Base-by-base conservation (phyloP, 1,140 invertebrate genomes). In the Acyrthosiphon pisum region DNA sequence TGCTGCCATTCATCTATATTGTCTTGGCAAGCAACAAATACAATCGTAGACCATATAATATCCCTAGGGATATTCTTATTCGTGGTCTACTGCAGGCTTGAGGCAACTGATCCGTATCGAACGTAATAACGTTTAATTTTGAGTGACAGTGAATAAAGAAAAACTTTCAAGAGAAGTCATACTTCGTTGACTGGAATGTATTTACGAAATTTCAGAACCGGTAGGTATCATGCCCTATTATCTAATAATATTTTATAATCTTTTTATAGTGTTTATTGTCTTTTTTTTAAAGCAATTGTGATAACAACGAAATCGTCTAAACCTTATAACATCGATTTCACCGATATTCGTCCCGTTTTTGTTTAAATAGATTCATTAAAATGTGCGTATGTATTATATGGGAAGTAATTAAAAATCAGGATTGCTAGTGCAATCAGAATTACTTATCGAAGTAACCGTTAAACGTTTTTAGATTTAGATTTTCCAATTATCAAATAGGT, bases 31-130 rank as follows among this genome's bases (percentile, higher is more conserved):
- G 60, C 30, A 76, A 76, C 60, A 76, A 76, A 76, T 76, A 14
- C n/a, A 76, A n/a, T 76, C 60, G 60, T 76, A 76, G 60, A 76
- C 60, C 60, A 76, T 60, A 60, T 76, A 76, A 76, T 76, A 76
- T 76, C 60, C 60, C 60, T 76, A 18, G 60, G 60, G 60, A 76
- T n/a, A 76, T n/a, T 30, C 60, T 76, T 76, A 76, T 76, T 76
- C 60, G 60, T 76, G 60, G n/a, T 76, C 60, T 76, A n/a, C 60
- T n/a, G 30, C 30, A n/a, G 60, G 14, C 30, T 76, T n/a, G 30
- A n/a, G 41, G 41, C 30, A n/a, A 76, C 60, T 68, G 60, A 68
- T 76, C 60, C 60, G 60, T 76, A 76, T 76, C 30, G n/a, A 76
- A 76, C 60, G 60, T 76, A 76, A 76, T 76, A 76, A n/a, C 6